These are phyloP conservation scores for Trachurus trachurus DNA, from an alignment of 2,797 vertebrate species.

Conservation along the genomic window DNA sequence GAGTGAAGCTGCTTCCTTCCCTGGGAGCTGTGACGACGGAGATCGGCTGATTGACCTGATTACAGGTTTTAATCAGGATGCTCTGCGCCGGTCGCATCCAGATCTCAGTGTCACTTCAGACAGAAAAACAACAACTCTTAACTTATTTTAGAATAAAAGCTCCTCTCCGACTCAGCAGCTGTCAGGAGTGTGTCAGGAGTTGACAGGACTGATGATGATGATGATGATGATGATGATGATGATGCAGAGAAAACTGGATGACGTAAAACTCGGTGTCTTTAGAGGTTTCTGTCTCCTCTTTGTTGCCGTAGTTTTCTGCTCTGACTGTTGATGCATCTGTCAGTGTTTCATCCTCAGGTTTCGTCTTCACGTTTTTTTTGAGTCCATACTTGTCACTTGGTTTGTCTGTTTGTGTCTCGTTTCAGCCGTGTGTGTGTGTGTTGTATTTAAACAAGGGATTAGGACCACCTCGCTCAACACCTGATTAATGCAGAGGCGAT, in stretches of 20 bases:
- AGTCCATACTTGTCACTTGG: background rate
- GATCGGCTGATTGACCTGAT: background rate
- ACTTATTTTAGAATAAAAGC: too few species aligned
- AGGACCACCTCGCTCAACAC: too few species aligned
- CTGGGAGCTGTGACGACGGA: background rate
- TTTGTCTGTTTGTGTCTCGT: background rate
- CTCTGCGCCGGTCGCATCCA: background rate
- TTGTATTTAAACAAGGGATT: background rate
- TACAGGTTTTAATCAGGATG: background rate
- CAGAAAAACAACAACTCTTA: background rate
- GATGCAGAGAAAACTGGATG: background rate
- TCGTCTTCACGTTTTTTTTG: background rate
- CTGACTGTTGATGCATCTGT: background rate
- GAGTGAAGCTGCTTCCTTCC: background rate
- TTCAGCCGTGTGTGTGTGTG: background rate
- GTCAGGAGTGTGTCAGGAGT: constrained; percentile 2
- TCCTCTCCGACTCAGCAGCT: too few species aligned
- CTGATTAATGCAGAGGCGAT: too few species aligned
- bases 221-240: background rate
- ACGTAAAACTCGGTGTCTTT: background rate
- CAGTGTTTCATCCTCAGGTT: background rate
- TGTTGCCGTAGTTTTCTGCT: background rate
- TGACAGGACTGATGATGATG: constrained; percentile 1
- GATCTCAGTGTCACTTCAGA: background rate
- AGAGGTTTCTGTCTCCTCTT: constrained; percentile 4